Evolutionary conservation across 2,888 invertebrate genomes (phyloP), one percentile per base, ranked within the genome.

Genomic region (Formica aserva): DNA sequence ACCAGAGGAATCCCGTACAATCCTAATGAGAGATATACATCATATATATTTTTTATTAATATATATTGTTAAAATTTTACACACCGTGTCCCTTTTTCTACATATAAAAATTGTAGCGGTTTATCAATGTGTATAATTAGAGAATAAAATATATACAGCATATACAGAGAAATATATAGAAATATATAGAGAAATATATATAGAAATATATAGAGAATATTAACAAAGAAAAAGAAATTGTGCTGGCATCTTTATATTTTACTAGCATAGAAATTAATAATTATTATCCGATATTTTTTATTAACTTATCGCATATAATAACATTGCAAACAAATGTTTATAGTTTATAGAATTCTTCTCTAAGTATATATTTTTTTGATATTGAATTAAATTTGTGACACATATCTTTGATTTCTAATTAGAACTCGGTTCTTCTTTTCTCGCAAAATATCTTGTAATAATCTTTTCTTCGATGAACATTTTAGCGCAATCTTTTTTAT

Each of bases 1-100:
- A 97, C 96, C 85, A 98, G 91, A 0, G 97, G 96, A 45, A 97
- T 95, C 0, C 97, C 98, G 87, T 97, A 96, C 88, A 96, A 95
- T 72, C 97, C 97, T 97, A 87, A 85, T 71, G 4, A 69, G 3
- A 45, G 6, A 41, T 26, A 67, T 67, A 11, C 15, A 52, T 45
- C 4, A 57, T 32, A 57, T 22, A 35, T 52, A 76, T 52, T 65
- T 77, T 52, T 67, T 77, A 15, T 63, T 32, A 3, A 55, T 29
- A n/a, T n/a, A n/a, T 29, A 15, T 38, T 32, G 1, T 32, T 69
- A 32, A 18, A 4, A 41, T 69, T 29, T 9, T n/a, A 38, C 15
- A 38, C 15, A 63, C 3, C 32, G 55, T 52, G n/a, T 69, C 6
- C 18, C 45, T 45, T 22, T 57, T 26, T 55, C 11, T 32, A 41